Evolutionary conservation across 2,113 vertebrate species (phyloP).

Genomic region (Heterocephalus glaber): DNA sequence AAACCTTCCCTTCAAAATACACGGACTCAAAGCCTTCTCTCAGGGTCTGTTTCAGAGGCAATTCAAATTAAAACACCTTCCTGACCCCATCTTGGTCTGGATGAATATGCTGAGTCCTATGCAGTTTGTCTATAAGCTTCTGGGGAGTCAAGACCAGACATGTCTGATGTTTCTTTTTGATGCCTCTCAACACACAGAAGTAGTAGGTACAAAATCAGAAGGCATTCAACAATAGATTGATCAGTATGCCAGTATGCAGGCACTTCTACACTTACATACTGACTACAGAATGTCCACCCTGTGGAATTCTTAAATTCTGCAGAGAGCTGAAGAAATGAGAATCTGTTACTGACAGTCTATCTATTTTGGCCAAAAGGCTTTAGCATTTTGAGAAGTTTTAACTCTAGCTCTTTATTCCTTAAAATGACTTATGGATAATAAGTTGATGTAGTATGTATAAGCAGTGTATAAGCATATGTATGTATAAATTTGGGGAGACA

Average conservation of each 20-base stretch:
- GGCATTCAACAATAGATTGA: background rate
- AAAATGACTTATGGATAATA: constrained; percentile 20
- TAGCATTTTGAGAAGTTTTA: constrained; percentile 47
- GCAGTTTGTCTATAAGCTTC: background rate
- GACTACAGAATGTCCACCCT: background rate
- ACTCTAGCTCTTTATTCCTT: constrained; percentile 3
- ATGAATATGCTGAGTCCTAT: background rate
- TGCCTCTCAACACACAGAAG: background rate
- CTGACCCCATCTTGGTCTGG: background rate
- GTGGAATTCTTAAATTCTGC: background rate
- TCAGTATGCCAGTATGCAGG: background rate
- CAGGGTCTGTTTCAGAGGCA: background rate
- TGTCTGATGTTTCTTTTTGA: background rate
- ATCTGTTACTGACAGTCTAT: background rate
- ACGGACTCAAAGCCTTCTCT: constrained; percentile 3
- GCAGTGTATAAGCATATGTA: background rate
- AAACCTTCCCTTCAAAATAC: background rate
- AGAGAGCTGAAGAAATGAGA: constrained; percentile 20
- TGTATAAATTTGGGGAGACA: background rate
- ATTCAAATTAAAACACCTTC: constrained; percentile 17
- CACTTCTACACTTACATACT: constrained; percentile 30
- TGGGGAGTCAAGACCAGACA: background rate
- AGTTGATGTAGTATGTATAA: constrained; percentile 2
- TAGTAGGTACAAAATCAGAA: constrained; percentile 2
- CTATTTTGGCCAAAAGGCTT: background rate